Base-by-base conservation (phyloP, 2,113 vertebrate genomes). In the Phaethon lepturus region DNA sequence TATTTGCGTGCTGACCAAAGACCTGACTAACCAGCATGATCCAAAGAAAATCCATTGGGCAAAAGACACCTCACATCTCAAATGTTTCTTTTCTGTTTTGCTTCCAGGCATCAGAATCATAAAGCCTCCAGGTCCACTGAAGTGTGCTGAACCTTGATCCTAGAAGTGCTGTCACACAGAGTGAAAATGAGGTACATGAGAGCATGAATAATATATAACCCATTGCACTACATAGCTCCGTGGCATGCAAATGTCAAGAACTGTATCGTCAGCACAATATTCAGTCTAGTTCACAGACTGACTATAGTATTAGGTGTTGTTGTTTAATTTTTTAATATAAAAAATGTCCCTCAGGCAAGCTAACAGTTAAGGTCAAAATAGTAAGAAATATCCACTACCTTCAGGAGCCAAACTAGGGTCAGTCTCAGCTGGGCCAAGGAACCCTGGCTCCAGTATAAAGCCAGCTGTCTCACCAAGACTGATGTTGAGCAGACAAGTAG, bases 131-230 rank as follows among this genome's bases (percentile, higher is more conserved):
- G 93, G 95, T 91, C 95, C 93, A 81, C 77, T 95, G 95, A 95
- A 95, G 93, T 95, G 96, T 96, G 88, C 88, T 95, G 96, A 95
- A 95, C 94, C 95, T 96, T 95, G 96, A 95, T 95, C 95, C 95
- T 96, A n/a, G 83, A 97, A 96, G 92, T 88, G 92, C 95, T 97
- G 94, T 95, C 88, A 94, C 94, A 95, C 62, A 79, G 83, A 95
- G 95, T 94, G 94, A 95, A 97, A 97, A 94, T 85, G 91, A 96
- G 84, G 94, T 95, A 97, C 91, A 91, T 75, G 91, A 96, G 87
- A 95, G 80, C 93, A 95, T 97, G 96, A 96, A 95, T 96, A 93
- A 95, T 96, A 94, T 63, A 97, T 96, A 97, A 86, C 78, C 47
- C 93, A 69, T 91, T 95, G 96, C 94, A 91, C 93, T 95, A 97